Percentiles rank a stretch among this genome's conserved stretches.
phyloP scores from a whole-genome alignment of 2,888 invertebrate genomes.

The Muscina levida region DNA sequence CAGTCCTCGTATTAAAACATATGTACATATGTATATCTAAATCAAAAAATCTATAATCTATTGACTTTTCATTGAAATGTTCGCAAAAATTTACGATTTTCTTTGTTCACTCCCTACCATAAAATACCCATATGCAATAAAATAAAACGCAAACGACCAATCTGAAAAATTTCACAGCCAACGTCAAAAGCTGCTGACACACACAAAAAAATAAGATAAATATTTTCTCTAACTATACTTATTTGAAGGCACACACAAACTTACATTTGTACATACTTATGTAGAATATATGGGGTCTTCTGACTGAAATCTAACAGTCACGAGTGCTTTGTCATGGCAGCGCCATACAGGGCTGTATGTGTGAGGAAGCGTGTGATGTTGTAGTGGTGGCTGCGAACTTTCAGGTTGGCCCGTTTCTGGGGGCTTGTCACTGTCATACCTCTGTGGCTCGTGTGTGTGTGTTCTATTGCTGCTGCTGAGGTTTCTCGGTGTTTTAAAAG shows the following conservation, averaged over 20 bases:
- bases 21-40: neutral
- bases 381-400: slow-evolving; percentile 25
- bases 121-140: neutral
- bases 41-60: neutral
- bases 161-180: slow-evolving; percentile 12
- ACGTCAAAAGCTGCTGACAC: slow-evolving; percentile 28
- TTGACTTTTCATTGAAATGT: slow-evolving; percentile 13
- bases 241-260: neutral
- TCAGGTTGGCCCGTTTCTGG: slow-evolving; percentile 55
- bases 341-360: neutral
- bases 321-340: neutral
- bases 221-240: neutral
- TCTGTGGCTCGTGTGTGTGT: slow-evolving; percentile 15
- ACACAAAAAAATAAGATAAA: too few species aligned
- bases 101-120: neutral
- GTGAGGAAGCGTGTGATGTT: slow-evolving; percentile 1
- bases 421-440: slow-evolving; percentile 55
- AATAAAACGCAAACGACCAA: slow-evolving; percentile 17
- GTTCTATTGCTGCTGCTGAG: slow-evolving; percentile 15
- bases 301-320: neutral
- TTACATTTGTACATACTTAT: neutral
- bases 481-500: neutral
- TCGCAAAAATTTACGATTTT: neutral
- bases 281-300: slow-evolving; percentile 2
- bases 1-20: too few species aligned